Evolutionary conservation across 1,140 invertebrate genomes (phyloP).

Genomic region (Drosophila orosa): DNA sequence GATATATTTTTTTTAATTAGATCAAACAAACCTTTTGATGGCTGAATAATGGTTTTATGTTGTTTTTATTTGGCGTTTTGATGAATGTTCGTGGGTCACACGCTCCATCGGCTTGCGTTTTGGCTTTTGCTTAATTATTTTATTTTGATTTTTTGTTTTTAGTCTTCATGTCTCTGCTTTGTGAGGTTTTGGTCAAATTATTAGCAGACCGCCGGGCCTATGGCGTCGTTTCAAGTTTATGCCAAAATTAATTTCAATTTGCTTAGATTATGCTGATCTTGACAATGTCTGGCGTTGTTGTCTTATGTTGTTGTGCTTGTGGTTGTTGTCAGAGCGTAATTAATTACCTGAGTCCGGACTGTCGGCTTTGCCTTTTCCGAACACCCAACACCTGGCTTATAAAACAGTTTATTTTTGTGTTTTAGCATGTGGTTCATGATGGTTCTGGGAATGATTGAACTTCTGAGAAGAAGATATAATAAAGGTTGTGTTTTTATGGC

Average conservation of each 20-base stretch:
- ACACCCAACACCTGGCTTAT: conserved; percentile 27
- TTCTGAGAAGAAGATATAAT: neutral
- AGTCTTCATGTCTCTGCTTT: conserved; percentile 35
- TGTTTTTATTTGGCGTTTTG: conserved; percentile 30
- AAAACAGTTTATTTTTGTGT: conserved; percentile 28
- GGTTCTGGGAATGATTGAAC: neutral
- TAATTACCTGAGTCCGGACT: conserved; percentile 34
- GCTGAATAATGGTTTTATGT: conserved; percentile 46
- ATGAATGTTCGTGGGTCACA: conserved; percentile 72
- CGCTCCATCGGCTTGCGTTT: conserved; percentile 43
- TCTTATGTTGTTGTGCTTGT: conserved; percentile 13
- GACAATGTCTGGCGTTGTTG: conserved; percentile 25
- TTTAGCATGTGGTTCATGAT: conserved; percentile 2
- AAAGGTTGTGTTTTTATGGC: neutral
- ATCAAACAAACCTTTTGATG: conserved; percentile 59
- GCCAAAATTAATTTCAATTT: conserved; percentile 64
- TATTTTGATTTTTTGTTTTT: conserved; percentile 18
- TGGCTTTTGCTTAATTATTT: conserved; percentile 38
- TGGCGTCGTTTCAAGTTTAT: conserved; percentile 52
- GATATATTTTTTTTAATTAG: conserved; percentile 68
- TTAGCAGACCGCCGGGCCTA: conserved; percentile 50
- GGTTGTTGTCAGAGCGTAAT: conserved; percentile 14
- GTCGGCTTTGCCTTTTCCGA: conserved; percentile 19
- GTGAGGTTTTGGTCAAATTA: conserved; percentile 30
- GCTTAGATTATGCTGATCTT: conserved; percentile 49